These are phyloP conservation scores for Scaptomyza polygonia DNA, from an alignment of 2,888 invertebrate genomes.

Conservation along the genomic window DNA sequence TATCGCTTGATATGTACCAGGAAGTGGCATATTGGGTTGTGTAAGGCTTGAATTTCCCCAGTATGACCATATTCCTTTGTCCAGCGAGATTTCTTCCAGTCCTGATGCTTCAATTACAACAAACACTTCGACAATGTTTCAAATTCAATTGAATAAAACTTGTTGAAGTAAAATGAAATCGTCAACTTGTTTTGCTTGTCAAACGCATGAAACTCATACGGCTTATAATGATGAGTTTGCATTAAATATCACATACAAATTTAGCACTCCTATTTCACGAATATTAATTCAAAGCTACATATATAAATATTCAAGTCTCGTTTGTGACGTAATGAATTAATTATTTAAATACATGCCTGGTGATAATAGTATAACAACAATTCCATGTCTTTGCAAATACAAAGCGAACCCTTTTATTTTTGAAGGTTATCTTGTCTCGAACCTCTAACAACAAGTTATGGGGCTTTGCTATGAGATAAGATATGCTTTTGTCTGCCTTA, in stretches of 20 bases:
- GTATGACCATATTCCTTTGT: too few species aligned
- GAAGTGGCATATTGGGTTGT: too few species aligned
- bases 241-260: background rate
- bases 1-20: too few species aligned
- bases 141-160: too few species aligned
- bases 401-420: slow-evolving; percentile 7
- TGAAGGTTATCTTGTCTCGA: slow-evolving; percentile 37
- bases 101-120: too few species aligned
- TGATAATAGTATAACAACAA: slow-evolving; percentile 42
- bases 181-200: background rate
- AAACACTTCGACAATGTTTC: too few species aligned
- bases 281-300: background rate
- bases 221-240: slow-evolving; percentile 11
- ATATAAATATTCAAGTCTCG: slow-evolving; percentile 1
- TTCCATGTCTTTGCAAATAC: slow-evolving; percentile 9
- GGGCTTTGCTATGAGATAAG: slow-evolving; percentile 54
- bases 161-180: background rate
- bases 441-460: slow-evolving; percentile 7
- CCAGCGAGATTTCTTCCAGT: too few species aligned
- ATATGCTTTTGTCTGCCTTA: slow-evolving; percentile 24
- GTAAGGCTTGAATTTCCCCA: too few species aligned
- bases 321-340: slow-evolving; percentile 5
- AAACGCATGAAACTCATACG: background rate
- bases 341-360: background rate
- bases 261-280: background rate